Evolutionary conservation across 64 coral and sea anemone genomes (phyloP).

Genomic region (Pocillopora verrucosa): DNA sequence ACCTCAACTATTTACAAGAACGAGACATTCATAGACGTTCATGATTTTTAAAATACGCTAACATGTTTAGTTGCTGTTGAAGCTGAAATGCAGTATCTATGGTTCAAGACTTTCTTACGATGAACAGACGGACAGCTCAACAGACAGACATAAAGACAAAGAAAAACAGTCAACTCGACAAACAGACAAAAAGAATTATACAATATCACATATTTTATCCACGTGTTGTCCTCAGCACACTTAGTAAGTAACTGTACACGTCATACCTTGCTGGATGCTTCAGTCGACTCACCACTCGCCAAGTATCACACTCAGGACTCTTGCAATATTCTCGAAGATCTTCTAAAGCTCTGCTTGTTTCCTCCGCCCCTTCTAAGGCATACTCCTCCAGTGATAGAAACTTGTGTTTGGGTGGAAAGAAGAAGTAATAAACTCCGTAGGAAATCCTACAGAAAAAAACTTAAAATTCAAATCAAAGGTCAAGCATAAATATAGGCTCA

Average conservation of each 20-base stretch:
- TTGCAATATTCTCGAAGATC: slow-evolving; percentile 86
- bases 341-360: slow-evolving; percentile 72
- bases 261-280: slow-evolving; percentile 71
- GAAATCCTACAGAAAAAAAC: slow-evolving; percentile 58
- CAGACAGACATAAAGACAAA: too few species aligned
- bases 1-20: too few species aligned
- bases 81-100: too few species aligned
- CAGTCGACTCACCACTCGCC: slow-evolving; percentile 78
- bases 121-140: too few species aligned
- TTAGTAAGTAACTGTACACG: neutral
- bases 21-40: too few species aligned
- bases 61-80: too few species aligned
- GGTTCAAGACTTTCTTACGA: too few species aligned
- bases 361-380: slow-evolving; percentile 35
- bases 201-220: neutral
- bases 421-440: slow-evolving; percentile 75
- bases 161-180: too few species aligned
- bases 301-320: slow-evolving; percentile 93
- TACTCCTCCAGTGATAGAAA: slow-evolving; percentile 80
- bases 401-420: slow-evolving; percentile 66
- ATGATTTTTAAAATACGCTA: too few species aligned
- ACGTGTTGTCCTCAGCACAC: neutral
- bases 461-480: neutral
- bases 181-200: neutral
- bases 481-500: too few species aligned